Base-by-base conservation (phyloP, 92 coral and sea anemone species). In the Epizoanthus rinbou region DNA sequence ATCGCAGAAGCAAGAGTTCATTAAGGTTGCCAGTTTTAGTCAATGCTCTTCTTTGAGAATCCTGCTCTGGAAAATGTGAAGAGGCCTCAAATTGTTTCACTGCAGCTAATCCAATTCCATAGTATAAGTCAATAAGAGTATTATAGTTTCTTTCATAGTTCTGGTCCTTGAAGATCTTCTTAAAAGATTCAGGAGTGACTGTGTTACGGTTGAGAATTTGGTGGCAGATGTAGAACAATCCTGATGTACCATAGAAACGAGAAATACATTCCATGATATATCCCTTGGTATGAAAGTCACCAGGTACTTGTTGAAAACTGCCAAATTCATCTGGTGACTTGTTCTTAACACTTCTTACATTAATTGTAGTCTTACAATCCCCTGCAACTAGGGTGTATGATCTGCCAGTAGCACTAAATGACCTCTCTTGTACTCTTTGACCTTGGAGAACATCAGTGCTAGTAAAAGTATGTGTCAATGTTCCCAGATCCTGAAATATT, bases 181-280 rank as follows among this genome's bases (percentile, higher is more conserved):
- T 66, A 50, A 78, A 85, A 16, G 88, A 85, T 8, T 85, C 17
- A 22, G 88, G 85, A 63, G 88, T 76, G 25, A 85, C 84, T 85
- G 79, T 85, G 2, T 75, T 23, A 5, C 88, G 66, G 37, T 67
- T 66, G 7, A 85, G 33, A 22, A 76, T 54, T 45, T 85, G 88
- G 21, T 50, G 8, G n/a, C 66, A 73, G 35, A 85, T 74, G 73
- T 85, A 60, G 16, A 64, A 85, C 13, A 85, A 76, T 0, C 31
- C 88, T 24, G 83, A 82, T 7, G 88, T 73, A 8, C 84, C 88
- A 70, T 64, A 75, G 2, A 76, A 37, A 16, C 69, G 56, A 24
- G 88, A 56, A 0, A 76, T 43, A 39, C 74, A 76, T 66, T 66
- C 84, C 74, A 64, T 63, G 15, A 58, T 67, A 35, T 85, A 85